Conservation (phyloP, 1,140 invertebrate genomes). For the Metaphire vulgaris region DNA sequence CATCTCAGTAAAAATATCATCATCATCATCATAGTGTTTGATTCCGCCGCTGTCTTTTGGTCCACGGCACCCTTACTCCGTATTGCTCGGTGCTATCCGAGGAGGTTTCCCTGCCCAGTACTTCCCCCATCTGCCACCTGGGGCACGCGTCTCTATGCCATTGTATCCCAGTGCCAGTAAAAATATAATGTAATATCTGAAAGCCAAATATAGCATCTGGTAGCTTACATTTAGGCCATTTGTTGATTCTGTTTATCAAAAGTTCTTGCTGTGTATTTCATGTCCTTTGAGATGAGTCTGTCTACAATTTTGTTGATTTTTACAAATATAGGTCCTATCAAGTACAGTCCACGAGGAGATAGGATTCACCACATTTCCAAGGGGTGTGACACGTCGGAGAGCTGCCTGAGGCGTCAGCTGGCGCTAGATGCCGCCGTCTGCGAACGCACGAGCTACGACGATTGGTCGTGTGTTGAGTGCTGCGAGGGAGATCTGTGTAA, state of each 20-base stretch:
- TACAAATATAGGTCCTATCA: neutral
- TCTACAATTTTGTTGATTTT: neutral
- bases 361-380: slow-evolving; percentile 15
- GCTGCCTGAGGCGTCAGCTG: neutral
- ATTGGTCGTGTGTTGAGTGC: slow-evolving; percentile 95
- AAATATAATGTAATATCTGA: too few relatives aligned
- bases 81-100: neutral
- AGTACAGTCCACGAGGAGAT: slow-evolving; percentile 7
- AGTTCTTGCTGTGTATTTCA: too few relatives aligned
- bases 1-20: neutral
- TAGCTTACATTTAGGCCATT: too few relatives aligned
- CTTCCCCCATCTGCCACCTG: too few relatives aligned
- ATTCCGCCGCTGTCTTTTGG: neutral
- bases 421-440: slow-evolving; percentile 55
- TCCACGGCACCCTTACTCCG: neutral
- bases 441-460: slow-evolving; percentile 92
- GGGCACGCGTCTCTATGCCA: too few relatives aligned
- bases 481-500: slow-evolving; percentile 94
- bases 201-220: too few relatives aligned
- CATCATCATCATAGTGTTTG: neutral
- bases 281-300: too few relatives aligned
- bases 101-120: neutral
- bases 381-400: slow-evolving; percentile 17
- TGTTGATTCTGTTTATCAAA: too few relatives aligned
- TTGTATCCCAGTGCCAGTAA: neutral